phyloP scores from a whole-genome alignment of 2,113 vertebrate species.

The Eulemur macaco region DNA sequence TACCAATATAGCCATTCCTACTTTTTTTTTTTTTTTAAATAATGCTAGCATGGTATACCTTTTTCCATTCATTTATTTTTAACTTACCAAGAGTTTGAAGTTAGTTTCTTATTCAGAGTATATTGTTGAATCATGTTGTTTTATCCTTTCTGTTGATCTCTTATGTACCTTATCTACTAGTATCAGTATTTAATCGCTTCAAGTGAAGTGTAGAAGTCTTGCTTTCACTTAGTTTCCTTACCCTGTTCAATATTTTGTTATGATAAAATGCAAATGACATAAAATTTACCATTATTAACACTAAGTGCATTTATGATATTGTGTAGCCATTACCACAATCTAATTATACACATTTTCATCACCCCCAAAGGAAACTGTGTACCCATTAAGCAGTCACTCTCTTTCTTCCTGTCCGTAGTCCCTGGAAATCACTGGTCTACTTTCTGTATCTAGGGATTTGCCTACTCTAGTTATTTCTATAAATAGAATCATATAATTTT shows the following conservation, averaged over 20 bases:
- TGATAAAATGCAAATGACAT: background rate
- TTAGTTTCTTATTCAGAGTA: background rate
- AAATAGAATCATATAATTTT: background rate
- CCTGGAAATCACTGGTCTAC: background rate
- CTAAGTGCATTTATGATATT: background rate
- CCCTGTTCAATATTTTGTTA: background rate
- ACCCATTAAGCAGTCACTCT: background rate
- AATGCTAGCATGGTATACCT: background rate
- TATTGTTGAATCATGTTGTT: background rate
- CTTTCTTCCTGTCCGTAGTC: background rate
- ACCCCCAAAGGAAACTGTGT: background rate
- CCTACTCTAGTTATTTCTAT: background rate
- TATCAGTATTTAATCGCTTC: background rate
- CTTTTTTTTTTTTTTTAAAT: too few species aligned
- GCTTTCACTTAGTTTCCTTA: background rate
- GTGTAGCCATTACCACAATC: background rate
- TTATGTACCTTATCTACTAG: background rate
- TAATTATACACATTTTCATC: background rate
- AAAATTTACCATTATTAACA: background rate
- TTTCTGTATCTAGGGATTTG: background rate
- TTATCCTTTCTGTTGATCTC: background rate
- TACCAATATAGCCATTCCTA: background rate
- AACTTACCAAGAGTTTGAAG: background rate
- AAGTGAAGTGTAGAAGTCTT: background rate
- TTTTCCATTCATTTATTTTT: background rate